phyloP scores from a whole-genome alignment of 2,888 invertebrate genomes.

The Pardosa pseudoannulata region DNA sequence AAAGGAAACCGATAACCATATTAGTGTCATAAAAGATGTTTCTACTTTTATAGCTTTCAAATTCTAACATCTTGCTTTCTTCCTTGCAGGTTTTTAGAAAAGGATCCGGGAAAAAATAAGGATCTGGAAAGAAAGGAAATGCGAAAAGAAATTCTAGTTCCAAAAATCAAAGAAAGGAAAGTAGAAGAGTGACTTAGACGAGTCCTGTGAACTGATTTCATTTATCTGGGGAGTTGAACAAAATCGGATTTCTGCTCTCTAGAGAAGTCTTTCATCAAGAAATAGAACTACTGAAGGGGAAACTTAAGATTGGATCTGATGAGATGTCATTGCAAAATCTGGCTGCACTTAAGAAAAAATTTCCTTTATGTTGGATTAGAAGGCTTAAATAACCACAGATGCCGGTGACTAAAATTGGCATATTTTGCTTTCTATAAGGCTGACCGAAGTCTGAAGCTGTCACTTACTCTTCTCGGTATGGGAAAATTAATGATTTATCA shows the following conservation, averaged over 20 bases:
- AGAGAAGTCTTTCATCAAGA: slow-evolving; percentile 14
- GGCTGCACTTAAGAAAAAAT: slow-evolving; percentile 12
- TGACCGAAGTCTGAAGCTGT: slow-evolving; percentile 18
- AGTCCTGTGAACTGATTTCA: slow-evolving; percentile 41
- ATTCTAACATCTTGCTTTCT: slow-evolving; percentile 8
- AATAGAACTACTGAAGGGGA: slow-evolving; percentile 37
- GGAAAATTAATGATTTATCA: not conserved
- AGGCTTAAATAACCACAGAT: slow-evolving; percentile 18
- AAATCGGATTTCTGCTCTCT: slow-evolving; percentile 39
- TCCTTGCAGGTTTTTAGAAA: slow-evolving; percentile 13
- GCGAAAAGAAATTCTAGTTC: slow-evolving; percentile 14
- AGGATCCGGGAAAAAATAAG: slow-evolving; percentile 7
- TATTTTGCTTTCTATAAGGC: not conserved
- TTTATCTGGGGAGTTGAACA: slow-evolving; percentile 26
- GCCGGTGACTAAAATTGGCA: slow-evolving; percentile 2
- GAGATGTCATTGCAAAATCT: slow-evolving; percentile 37
- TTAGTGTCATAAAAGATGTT: not conserved
- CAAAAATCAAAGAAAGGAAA: slow-evolving; percentile 18
- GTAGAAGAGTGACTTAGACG: slow-evolving; percentile 8
- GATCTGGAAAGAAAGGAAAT: slow-evolving; percentile 7
- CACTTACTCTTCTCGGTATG: not conserved
- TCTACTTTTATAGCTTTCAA: not conserved
- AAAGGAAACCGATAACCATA: slow-evolving; percentile 2
- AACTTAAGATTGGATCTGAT: slow-evolving; percentile 44
- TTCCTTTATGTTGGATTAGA: slow-evolving; percentile 20